Percentiles rank a stretch among this genome's conserved stretches.
phyloP scores from a whole-genome alignment of 1,140 invertebrate genomes.

The Tachypleus tridentatus region DNA sequence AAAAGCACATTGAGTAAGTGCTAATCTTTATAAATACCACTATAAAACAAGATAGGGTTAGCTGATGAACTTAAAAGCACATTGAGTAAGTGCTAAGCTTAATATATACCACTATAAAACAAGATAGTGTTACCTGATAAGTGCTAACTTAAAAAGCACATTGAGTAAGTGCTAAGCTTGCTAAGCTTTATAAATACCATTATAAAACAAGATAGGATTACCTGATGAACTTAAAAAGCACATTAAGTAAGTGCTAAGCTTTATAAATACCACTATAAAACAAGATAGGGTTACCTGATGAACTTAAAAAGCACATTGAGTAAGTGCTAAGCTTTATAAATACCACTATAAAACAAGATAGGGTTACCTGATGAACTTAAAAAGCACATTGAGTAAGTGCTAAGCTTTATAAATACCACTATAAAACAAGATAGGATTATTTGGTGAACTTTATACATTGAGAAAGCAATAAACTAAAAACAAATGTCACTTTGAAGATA shows the following conservation, averaged over 20 bases:
- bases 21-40: too few relatives aligned
- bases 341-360: slow-evolving; percentile 34
- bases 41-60: slow-evolving; percentile 42
- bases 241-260: slow-evolving; percentile 45
- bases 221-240: slow-evolving; percentile 58
- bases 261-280: slow-evolving; percentile 22
- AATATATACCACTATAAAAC: slow-evolving; percentile 22
- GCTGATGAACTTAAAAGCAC: slow-evolving; percentile 57
- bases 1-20: slow-evolving; percentile 56
- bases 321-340: slow-evolving; percentile 20
- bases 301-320: slow-evolving; percentile 64
- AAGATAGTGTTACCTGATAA: slow-evolving; percentile 53
- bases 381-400: slow-evolving; percentile 55
- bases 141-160: slow-evolving; percentile 54
- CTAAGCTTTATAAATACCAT: too few relatives aligned
- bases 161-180: slow-evolving; percentile 43
- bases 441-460: too few relatives aligned
- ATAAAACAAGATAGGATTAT: too few relatives aligned
- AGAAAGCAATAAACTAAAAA: too few relatives aligned
- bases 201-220: slow-evolving; percentile 42
- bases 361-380: slow-evolving; percentile 54
- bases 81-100: slow-evolving; percentile 44
- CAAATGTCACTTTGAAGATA: too few relatives aligned
- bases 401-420: too few relatives aligned
- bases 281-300: slow-evolving; percentile 49